Conservation (phyloP, 2,113 vertebrate genomes). For the Pseudopodoces humilis region DNA sequence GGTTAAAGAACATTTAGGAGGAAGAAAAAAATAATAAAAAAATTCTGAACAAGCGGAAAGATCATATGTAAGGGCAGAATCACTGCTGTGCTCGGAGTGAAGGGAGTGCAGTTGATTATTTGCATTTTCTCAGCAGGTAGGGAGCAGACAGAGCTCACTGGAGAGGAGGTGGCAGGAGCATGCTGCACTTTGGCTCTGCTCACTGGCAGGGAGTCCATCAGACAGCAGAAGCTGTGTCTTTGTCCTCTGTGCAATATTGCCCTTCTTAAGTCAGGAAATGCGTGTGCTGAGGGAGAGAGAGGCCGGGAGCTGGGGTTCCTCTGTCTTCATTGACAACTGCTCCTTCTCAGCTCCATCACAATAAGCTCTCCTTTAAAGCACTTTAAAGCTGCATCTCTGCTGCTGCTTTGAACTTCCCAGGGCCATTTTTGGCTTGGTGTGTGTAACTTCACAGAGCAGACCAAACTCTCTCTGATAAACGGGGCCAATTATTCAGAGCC, state of each 20-base stretch:
- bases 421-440: neutral
- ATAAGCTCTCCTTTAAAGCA: neutral
- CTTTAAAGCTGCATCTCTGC: neutral
- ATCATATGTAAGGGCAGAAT: neutral
- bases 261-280: neutral
- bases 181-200: neutral
- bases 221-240: neutral
- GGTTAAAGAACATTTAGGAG: neutral
- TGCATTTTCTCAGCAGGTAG: neutral
- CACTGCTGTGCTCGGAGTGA: neutral
- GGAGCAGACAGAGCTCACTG: neutral
- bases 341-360: neutral
- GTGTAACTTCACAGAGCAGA: neutral
- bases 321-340: neutral
- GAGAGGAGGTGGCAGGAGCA: constrained; percentile 18
- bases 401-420: neutral
- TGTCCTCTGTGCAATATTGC: neutral
- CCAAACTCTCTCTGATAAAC: neutral
- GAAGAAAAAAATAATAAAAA: neutral
- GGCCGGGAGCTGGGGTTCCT: neutral
- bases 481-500: neutral
- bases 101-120: neutral
- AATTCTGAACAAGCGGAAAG: neutral
- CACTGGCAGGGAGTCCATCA: neutral
- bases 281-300: neutral